These are phyloP conservation scores for Cheilinus undulatus DNA, from an alignment of 2,113 vertebrate genomes.

Conservation along the genomic window DNA sequence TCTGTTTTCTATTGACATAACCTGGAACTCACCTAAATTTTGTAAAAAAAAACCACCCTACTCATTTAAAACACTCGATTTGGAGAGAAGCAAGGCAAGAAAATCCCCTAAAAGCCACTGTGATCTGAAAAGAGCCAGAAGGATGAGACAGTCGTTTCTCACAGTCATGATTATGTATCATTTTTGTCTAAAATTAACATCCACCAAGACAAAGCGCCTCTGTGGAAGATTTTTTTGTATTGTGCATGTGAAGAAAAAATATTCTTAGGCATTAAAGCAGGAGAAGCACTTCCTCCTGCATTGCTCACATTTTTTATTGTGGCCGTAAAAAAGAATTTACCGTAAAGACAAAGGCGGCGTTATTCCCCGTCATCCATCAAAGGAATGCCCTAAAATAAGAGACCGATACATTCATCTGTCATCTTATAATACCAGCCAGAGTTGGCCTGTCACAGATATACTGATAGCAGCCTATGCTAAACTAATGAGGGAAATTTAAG, in stretches of 20 bases:
- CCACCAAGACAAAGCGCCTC: background rate
- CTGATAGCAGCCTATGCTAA: too few relatives aligned
- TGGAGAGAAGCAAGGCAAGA: background rate
- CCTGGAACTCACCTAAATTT: background rate
- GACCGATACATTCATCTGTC: too few relatives aligned
- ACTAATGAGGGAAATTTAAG: too few relatives aligned
- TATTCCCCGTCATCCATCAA: background rate
- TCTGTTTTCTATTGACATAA: background rate
- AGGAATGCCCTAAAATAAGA: background rate
- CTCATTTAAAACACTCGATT: background rate
- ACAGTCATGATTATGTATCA: background rate
- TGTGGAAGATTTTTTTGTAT: background rate
- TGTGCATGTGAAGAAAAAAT: background rate
- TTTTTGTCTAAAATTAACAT: background rate
- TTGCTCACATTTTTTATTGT: background rate
- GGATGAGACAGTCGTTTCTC: background rate
- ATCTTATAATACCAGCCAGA: too few relatives aligned
- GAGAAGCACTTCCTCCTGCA: background rate
- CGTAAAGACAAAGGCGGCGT: background rate
- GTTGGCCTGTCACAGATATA: too few relatives aligned
- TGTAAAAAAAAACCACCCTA: background rate
- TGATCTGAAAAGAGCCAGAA: conserved; percentile 5
- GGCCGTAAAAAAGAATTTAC: background rate
- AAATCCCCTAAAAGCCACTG: conserved; percentile 9
- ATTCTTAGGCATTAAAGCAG: background rate